These are phyloP conservation scores for Ephydatia muelleri DNA, from an alignment of 37 sponge, comb jelly and placozoan genomes.

Conservation along the genomic window DNA sequence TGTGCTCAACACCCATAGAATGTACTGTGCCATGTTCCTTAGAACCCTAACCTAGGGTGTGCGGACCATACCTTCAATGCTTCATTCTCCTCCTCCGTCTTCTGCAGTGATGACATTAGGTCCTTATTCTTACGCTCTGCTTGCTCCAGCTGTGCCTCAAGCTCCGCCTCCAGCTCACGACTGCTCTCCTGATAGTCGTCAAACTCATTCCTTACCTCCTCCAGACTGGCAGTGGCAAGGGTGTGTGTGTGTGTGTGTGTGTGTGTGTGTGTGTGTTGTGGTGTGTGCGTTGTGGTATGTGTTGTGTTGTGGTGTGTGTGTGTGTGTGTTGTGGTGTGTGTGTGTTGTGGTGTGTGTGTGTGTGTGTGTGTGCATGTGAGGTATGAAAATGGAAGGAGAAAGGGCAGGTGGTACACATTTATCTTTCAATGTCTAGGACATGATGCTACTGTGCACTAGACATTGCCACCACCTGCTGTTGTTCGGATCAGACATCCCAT, in stretches of 20 bases:
- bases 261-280: not conserved
- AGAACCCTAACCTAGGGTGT: no score
- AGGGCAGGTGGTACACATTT: no score
- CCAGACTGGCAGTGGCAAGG: constrained; percentile 40
- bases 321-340: no score
- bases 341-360: not conserved
- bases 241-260: not conserved
- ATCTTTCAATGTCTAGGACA: no score
- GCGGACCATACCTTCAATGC: constrained; percentile 83
- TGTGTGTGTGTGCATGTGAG: not conserved
- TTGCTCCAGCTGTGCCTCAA: constrained; percentile 92
- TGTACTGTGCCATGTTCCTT: not conserved
- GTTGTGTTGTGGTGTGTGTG: not conserved
- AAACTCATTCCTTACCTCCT: constrained; percentile 78
- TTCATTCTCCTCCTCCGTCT: constrained; percentile 86
- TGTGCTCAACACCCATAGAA: not conserved
- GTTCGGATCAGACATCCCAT: no score
- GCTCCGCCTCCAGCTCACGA: constrained; percentile 89
- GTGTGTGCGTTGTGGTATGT: not conserved
- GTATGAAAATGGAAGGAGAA: not conserved
- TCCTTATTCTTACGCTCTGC: constrained; percentile 80
- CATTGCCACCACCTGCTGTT: no score
- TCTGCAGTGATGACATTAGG: constrained; percentile 47
- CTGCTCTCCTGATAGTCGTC: constrained; percentile 95
- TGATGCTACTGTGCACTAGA: no score